These are phyloP conservation scores for Cerastoderma edule DNA, from an alignment of 2,888 invertebrate genomes.

Conservation along the genomic window DNA sequence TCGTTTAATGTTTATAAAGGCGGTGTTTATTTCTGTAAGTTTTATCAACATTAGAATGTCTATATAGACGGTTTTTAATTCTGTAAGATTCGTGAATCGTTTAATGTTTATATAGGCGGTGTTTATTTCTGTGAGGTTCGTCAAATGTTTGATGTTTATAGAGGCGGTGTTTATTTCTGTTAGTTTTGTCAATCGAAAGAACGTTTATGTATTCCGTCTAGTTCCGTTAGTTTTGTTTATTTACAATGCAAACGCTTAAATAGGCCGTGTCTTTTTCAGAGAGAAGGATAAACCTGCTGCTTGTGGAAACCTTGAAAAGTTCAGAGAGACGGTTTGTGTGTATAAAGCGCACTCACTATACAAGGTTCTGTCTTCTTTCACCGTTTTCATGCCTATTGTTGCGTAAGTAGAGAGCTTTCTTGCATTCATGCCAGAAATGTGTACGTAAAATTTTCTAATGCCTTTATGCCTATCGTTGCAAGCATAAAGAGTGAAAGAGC, in stretches of 20 bases:
- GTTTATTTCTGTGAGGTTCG: not conserved
- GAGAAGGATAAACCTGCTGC: slow-evolving; percentile 52
- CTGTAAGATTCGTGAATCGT: too few species aligned
- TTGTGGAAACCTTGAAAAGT: slow-evolving; percentile 81
- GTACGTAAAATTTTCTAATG: too few species aligned
- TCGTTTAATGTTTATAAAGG: too few species aligned
- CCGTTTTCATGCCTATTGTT: slow-evolving; percentile 65
- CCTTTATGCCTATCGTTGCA: too few species aligned
- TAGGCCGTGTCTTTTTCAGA: not conserved
- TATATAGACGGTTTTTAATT: too few species aligned
- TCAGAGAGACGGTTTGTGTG: slow-evolving; percentile 78
- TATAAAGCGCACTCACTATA: slow-evolving; percentile 55
- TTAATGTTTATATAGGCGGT: not conserved
- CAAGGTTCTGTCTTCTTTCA: slow-evolving; percentile 57
- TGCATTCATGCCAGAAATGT: too few species aligned
- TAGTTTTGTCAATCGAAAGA: not conserved
- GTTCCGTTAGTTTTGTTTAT: too few species aligned
- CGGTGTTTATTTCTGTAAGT: too few species aligned
- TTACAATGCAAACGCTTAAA: too few species aligned
- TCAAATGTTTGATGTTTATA: not conserved
- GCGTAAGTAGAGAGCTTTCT: too few species aligned
- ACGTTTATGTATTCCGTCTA: not conserved
- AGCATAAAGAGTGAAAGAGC: too few species aligned
- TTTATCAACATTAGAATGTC: too few species aligned
- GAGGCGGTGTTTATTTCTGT: not conserved